Conservation (phyloP, 1,140 invertebrate species). For the Papilio machaon region DNA sequence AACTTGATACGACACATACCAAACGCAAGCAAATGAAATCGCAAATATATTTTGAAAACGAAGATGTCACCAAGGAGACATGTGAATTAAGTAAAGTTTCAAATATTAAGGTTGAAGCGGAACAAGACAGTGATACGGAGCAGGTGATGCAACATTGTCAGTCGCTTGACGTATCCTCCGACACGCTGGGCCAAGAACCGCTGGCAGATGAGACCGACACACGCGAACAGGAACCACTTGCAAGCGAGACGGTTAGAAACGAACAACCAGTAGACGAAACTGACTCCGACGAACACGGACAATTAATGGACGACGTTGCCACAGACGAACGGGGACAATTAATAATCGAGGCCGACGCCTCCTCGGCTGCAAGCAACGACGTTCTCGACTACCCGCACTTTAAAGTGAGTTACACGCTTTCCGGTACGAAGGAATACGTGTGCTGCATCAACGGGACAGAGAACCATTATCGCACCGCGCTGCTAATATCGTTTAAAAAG, state of each 20-base stretch:
- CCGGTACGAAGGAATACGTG: slow-evolving; percentile 68
- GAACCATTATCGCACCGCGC: slow-evolving; percentile 65
- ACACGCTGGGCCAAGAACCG: background rate
- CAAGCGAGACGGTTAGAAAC: too few relatives aligned
- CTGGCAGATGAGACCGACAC: background rate
- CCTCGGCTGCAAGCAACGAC: slow-evolving; percentile 46
- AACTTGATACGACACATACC: slow-evolving; percentile 28
- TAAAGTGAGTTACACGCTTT: slow-evolving; percentile 57
- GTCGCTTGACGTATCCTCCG: background rate
- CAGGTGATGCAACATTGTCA: background rate
- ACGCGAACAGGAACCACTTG: too few relatives aligned
- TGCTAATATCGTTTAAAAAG: slow-evolving; percentile 74
- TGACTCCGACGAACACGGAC: background rate
- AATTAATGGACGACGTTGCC: background rate
- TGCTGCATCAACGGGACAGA: slow-evolving; percentile 71
- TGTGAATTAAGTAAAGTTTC: slow-evolving; percentile 41
- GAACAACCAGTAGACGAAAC: too few relatives aligned
- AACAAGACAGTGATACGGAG: slow-evolving; percentile 38
- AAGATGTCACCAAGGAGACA: slow-evolving; percentile 49
- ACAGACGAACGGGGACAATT: background rate
- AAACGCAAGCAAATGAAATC: slow-evolving; percentile 52
- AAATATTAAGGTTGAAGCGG: slow-evolving; percentile 50
- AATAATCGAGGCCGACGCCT: background rate
- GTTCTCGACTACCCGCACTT: slow-evolving; percentile 70
- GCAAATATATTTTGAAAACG: slow-evolving; percentile 69